These are phyloP conservation scores for Lerema accius DNA, from an alignment of 1,140 invertebrate genomes.

Conservation along the genomic window DNA sequence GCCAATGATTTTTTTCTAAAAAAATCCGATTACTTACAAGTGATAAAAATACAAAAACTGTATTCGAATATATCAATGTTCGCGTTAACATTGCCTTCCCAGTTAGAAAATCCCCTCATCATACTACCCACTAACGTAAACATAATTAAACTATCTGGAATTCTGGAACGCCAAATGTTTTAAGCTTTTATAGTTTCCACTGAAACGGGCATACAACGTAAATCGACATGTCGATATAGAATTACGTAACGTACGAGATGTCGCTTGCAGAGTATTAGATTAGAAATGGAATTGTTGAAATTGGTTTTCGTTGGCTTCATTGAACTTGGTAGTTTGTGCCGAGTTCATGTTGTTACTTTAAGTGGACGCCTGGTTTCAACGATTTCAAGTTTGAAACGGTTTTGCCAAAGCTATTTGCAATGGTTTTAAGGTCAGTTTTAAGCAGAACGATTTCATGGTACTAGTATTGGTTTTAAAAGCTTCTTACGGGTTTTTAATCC, in stretches of 20 bases:
- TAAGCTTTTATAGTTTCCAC: conserved; percentile 38
- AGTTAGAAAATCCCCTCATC: not conserved
- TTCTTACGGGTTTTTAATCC: not conserved
- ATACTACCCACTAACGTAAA: conserved; percentile 36
- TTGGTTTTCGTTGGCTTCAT: conserved; percentile 18
- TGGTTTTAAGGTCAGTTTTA: not conserved
- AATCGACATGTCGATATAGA: conserved; percentile 20
- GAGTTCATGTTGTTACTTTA: conserved; percentile 2
- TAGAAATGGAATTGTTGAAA: conserved; percentile 20
- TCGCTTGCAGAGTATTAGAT: conserved; percentile 18
- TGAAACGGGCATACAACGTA: conserved; percentile 27
- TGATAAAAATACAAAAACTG: too few relatives aligned
- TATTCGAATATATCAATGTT: too few relatives aligned
- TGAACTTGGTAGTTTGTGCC: conserved; percentile 10
- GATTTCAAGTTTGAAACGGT: not conserved
- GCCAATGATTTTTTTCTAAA: too few relatives aligned
- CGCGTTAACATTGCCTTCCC: too few relatives aligned
- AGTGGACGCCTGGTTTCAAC: not conserved
- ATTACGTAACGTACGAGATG: conserved; percentile 14
- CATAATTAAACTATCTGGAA: conserved; percentile 39
- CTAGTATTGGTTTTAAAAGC: not conserved
- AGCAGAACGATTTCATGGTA: not conserved
- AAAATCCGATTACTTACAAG: too few relatives aligned
- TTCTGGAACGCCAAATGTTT: conserved; percentile 34
- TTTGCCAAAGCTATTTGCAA: not conserved